Percentiles rank a stretch among this genome's conserved stretches.
Conservation (phyloP, 2,113 vertebrate genomes). For the Caracal caracal region DNA sequence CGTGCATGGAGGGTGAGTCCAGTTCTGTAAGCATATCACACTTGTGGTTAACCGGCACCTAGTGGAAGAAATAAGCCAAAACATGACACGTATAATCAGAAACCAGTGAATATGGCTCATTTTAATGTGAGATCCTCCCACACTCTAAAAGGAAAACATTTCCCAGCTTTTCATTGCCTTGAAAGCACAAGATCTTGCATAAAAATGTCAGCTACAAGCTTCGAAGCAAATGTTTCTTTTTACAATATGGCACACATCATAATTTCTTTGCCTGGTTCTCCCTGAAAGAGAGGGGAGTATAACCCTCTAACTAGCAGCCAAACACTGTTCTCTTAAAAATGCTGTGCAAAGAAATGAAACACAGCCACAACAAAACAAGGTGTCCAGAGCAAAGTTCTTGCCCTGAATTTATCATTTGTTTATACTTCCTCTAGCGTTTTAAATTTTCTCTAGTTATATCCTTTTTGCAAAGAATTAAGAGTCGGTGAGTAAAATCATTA, state of each 20-base stretch:
- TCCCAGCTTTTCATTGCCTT: conserved; percentile 51
- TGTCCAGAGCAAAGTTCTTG: conserved; percentile 53
- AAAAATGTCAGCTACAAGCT: conserved; percentile 68
- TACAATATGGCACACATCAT: conserved; percentile 73
- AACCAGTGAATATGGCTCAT: background rate
- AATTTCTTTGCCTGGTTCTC: conserved; percentile 58
- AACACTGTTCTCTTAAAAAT: conserved; percentile 61
- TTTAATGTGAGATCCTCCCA: conserved; percentile 50
- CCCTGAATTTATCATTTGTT: conserved; percentile 70
- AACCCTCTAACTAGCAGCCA: conserved; percentile 48
- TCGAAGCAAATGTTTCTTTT: conserved; percentile 78
- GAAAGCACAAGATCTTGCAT: conserved; percentile 59
- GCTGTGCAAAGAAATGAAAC: conserved; percentile 65
- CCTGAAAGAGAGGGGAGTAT: background rate
- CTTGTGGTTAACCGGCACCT: background rate
- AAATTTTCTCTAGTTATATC: conserved; percentile 42
- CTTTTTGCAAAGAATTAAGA: background rate
- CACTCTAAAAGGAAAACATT: conserved; percentile 58
- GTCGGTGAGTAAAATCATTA: conserved; percentile 19
- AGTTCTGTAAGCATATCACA: background rate
- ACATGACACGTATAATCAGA: background rate
- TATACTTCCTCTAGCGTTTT: conserved; percentile 49
- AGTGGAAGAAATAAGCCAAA: background rate
- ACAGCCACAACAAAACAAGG: conserved; percentile 45
- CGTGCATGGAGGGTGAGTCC: background rate